Evolutionary conservation across 2,888 invertebrate species (phyloP).

Genomic region (Abrostola triplasia): DNA sequence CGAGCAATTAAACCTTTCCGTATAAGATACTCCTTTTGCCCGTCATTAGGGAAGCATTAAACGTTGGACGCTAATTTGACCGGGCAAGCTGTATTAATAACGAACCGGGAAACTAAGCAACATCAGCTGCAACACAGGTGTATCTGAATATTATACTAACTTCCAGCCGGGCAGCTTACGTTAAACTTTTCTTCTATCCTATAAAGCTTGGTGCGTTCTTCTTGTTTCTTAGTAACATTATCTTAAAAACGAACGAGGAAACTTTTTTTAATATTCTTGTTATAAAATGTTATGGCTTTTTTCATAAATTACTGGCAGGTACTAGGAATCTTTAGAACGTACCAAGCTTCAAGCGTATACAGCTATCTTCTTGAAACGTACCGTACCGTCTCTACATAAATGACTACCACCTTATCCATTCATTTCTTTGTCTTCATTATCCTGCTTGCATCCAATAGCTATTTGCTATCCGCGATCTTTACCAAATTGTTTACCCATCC

Average conservation of each 20-base stretch:
- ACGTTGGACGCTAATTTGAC: slow-evolving; percentile 32
- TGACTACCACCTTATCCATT: no score
- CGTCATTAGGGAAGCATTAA: slow-evolving; percentile 45
- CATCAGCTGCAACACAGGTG: slow-evolving; percentile 31
- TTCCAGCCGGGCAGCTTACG: slow-evolving; percentile 27
- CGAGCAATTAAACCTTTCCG: slow-evolving; percentile 56
- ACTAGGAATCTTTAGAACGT: neutral
- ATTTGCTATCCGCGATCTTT: no score
- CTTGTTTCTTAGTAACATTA: slow-evolving; percentile 48
- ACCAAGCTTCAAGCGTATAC: neutral
- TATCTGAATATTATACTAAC: slow-evolving; percentile 37
- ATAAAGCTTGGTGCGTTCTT: slow-evolving; percentile 47
- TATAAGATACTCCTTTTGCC: slow-evolving; percentile 53
- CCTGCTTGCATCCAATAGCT: no score
- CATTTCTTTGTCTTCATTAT: no score
- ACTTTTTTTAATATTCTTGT: slow-evolving; percentile 23
- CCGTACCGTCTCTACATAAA: no score
- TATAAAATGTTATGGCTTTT: slow-evolving; percentile 24
- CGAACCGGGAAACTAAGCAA: slow-evolving; percentile 34
- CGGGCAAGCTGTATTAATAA: slow-evolving; percentile 28
- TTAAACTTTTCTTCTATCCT: slow-evolving; percentile 38
- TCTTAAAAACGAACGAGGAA: slow-evolving; percentile 42
- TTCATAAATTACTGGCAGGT: neutral
- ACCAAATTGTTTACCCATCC: no score
- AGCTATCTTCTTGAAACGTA: no score